phyloP scores from a whole-genome alignment of 2,113 vertebrate species.

The Pangasianodon hypophthalmus region DNA sequence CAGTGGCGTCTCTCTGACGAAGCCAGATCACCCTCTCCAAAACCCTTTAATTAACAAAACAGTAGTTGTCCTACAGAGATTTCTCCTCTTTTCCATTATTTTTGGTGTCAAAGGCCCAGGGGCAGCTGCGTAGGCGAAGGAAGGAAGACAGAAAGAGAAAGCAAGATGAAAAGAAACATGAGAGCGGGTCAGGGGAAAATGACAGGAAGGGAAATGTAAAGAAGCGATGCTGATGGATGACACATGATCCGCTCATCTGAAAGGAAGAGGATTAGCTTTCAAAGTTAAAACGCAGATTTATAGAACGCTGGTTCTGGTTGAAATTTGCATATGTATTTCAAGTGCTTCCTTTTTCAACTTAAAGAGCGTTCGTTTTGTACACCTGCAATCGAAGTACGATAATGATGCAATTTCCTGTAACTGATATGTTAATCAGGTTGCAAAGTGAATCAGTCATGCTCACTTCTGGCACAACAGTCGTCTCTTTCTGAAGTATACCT shows the following conservation, averaged over 20 bases:
- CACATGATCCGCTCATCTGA: constrained; percentile 29
- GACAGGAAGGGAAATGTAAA: constrained; percentile 5
- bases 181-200: neutral
- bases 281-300: neutral
- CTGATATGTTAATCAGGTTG: neutral
- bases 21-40: neutral
- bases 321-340: neutral
- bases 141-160: constrained; percentile 38
- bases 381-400: neutral
- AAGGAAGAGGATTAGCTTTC: constrained; percentile 18
- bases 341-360: neutral
- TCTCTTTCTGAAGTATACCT: neutral
- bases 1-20: neutral
- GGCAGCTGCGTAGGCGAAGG: constrained; percentile 45
- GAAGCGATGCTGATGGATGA: constrained; percentile 25
- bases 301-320: neutral
- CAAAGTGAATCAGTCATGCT: neutral
- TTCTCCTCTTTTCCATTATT: constrained; percentile 59
- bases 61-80: neutral
- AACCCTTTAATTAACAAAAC: constrained; percentile 38
- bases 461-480: neutral
- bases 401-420: constrained; percentile 7
- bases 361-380: neutral
- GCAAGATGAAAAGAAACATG: constrained; percentile 34
- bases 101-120: constrained; percentile 55